Evolutionary conservation across 92 coral and sea anemone species (phyloP).

Genomic region (Epizoanthus stellaris): DNA sequence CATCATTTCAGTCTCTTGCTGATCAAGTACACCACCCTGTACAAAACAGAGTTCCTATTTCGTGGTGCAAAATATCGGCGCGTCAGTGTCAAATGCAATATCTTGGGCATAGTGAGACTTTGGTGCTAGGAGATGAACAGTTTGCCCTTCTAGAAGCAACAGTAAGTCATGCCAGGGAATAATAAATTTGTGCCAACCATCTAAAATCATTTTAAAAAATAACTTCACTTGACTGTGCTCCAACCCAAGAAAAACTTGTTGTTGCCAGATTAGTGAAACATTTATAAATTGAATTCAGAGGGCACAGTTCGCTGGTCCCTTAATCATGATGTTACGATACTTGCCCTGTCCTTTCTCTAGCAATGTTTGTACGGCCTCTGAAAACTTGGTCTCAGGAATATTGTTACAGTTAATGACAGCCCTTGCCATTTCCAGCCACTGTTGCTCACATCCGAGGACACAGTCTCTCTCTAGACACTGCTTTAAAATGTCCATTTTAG

Average conservation of each 20-base stretch:
- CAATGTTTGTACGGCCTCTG: slow-evolving; percentile 34
- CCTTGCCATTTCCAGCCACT: slow-evolving; percentile 48
- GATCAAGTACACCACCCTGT: slow-evolving; percentile 20
- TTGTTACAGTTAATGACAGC: slow-evolving; percentile 21
- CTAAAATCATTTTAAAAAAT: slow-evolving; percentile 8
- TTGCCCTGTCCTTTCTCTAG: slow-evolving; percentile 45
- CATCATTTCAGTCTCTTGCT: slow-evolving; percentile 40
- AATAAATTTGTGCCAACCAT: slow-evolving; percentile 8
- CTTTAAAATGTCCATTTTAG: slow-evolving; percentile 22
- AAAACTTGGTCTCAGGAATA: slow-evolving; percentile 15
- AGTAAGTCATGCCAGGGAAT: slow-evolving; percentile 44
- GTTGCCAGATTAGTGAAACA: slow-evolving; percentile 11
- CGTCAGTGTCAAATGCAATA: slow-evolving; percentile 31
- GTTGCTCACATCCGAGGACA: slow-evolving; percentile 39
- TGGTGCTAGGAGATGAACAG: slow-evolving; percentile 20
- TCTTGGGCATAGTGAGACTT: slow-evolving; percentile 35
- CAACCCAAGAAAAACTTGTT: slow-evolving; percentile 35
- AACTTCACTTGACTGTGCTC: slow-evolving; percentile 10
- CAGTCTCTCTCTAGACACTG: slow-evolving; percentile 20
- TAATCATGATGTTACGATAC: slow-evolving; percentile 26
- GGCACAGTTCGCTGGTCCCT: slow-evolving; percentile 40
- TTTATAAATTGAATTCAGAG: slow-evolving; percentile 8
- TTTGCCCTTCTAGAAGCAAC: slow-evolving; percentile 36
- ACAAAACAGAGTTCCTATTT: slow-evolving; percentile 8
- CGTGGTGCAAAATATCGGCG: slow-evolving; percentile 20